Evolutionary conservation across 2,888 invertebrate species (phyloP).

Genomic region (Tenthredo scrophulariae): DNA sequence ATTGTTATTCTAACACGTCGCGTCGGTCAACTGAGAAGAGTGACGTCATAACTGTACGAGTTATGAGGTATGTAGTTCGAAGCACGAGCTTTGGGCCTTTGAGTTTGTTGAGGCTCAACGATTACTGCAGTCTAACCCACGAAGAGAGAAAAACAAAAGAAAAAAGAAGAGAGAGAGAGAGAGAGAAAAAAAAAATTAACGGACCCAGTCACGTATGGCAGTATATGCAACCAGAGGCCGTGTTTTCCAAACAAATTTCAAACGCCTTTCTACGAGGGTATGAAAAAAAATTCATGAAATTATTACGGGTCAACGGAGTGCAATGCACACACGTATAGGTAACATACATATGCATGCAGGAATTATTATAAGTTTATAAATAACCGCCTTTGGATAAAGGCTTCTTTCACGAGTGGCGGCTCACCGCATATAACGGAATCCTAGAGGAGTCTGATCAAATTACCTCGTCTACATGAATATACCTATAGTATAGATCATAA

Average conservation of each 20-base stretch:
- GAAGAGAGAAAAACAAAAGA: background rate
- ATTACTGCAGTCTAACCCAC: slow-evolving; percentile 13
- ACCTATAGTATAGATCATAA: background rate
- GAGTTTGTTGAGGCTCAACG: background rate
- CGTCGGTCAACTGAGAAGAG: background rate
- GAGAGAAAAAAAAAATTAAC: background rate
- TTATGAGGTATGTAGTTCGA: background rate
- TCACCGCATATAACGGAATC: slow-evolving; percentile 6
- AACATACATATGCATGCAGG: background rate
- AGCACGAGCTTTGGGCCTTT: background rate
- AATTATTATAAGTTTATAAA: slow-evolving; percentile 19
- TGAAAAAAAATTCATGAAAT: slow-evolving; percentile 29
- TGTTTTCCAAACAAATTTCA: slow-evolving; percentile 38
- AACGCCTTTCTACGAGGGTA: slow-evolving; percentile 40
- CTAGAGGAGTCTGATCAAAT: slow-evolving; percentile 13
- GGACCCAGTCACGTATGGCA: slow-evolving; percentile 33
- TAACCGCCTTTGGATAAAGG: background rate
- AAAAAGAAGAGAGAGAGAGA: background rate
- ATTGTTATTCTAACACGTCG: slow-evolving; percentile 33
- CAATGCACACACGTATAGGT: background rate
- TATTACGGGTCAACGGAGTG: slow-evolving; percentile 11
- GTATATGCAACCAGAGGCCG: slow-evolving; percentile 21
- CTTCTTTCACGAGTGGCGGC: slow-evolving; percentile 39
- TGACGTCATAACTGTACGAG: slow-evolving; percentile 25
- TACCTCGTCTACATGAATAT: slow-evolving; percentile 28